Evolutionary conservation across 2,888 invertebrate species (phyloP), one percentile per base, ranked within the genome.

Genomic region (Suillia variegata): DNA sequence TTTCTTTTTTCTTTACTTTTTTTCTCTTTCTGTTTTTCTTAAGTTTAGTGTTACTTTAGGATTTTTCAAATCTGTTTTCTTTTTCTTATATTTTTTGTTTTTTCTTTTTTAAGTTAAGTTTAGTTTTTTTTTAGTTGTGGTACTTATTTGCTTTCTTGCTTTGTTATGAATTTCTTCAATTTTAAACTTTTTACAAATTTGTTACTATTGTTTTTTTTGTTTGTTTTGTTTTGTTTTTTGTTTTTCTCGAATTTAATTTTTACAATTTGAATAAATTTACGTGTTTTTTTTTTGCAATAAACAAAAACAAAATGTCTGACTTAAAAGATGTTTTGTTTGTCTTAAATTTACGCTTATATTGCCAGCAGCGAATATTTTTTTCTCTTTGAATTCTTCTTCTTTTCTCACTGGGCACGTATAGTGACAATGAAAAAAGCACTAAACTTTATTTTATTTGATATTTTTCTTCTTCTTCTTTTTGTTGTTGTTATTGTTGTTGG

Each of bases 181-280:
- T 67, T 59, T 71, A 74, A 70, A 71, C 69, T 75, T 76, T 75
- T 71, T 77, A 78, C 75, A 76, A 72, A 72, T 67, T 76, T 74
- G 73, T 65, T 72, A 75, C 77, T 76, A 77, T 74, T 63, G 65
- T 61, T 62, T 53, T 12, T 42, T 67, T 51, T 12, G 26, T 54
- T 47, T 51, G 47, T 59, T 56, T 58, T 58, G 47, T n/a, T 21
- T 52, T 49, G 55, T n/a, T n/a, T 59, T 56, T 58, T 58, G 47
- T n/a, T 21, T 52, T 49, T 59, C 15, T n/a, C 38, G 48, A 48
- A 33, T 48, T 52, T 58, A 21, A 51, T 56, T 51, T 56, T 42
- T 64, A 63, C 59, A 61, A 59, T 65, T 67, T 61, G 6, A 18
- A 20, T 45, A 20, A 20, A 3, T 38, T 38, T 38, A 31, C 62